Base-by-base conservation (phyloP, 2,797 vertebrate genomes). In the Phoeniculus purpureus region DNA sequence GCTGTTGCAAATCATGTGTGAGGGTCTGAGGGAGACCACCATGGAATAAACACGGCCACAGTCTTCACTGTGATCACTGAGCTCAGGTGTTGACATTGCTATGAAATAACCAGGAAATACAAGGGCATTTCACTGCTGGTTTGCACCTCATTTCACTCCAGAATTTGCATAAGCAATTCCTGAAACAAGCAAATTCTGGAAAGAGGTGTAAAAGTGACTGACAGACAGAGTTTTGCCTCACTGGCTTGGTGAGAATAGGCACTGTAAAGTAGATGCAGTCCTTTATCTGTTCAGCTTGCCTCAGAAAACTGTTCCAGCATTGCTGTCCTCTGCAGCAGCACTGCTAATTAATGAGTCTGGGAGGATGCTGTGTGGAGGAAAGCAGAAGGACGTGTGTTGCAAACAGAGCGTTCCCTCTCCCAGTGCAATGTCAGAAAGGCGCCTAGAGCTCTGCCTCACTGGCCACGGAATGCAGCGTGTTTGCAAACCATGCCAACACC, bases 121-220 rank as follows among this genome's bases (percentile, higher is more conserved):
- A 72, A 72, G 20, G 43, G 37, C 19, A 70, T 89, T 65, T 56
- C 83, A 71, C 15, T 48, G 54, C 23, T 50, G 73, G 9, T 77
- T 90, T 92, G 27, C 43, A 58, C 81, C 67, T 84, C 25, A 23
- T 88, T 79, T 90, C 54, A 60, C 61, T 77, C 90, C 40, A 78
- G 56, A 73, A 56, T 89, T 81, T 66, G 37, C 31, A 2, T 72
- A 65, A 76, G 66, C 43, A 62, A 6, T 82, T 65, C 32, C 51
- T 89, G 29, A 37, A 75, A 87, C 27, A 89, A 59, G n/a, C 29
- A 65, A 7, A 60, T 87, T 76, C 60, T 75, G 92, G 47, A 90
- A 55, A 81, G 51, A 82, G 43, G 15, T 89, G 29, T 14, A 84
- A 59, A 32, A 6, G 67, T 31, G 70, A 50, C 45, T 87, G 23